phyloP scores from a whole-genome alignment of 2,888 invertebrate genomes.

The Scrobipalpa costella region DNA sequence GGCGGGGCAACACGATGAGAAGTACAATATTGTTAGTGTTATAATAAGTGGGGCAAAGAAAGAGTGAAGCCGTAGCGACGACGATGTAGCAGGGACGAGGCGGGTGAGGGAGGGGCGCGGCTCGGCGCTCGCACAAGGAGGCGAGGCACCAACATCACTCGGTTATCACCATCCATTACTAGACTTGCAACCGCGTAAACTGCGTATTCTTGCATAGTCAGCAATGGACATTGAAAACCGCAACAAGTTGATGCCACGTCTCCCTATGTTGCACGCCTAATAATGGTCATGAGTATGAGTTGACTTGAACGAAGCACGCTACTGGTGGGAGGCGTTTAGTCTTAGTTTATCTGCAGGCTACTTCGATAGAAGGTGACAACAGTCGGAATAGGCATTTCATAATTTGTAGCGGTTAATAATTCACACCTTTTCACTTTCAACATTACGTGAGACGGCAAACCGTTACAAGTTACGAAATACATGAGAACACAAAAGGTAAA shows the following conservation, averaged over 20 bases:
- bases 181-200: not conserved
- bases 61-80: not conserved
- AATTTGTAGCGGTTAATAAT: conserved; percentile 43
- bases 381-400: conserved; percentile 24
- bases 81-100: not conserved
- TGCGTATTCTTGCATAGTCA: not conserved
- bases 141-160: not conserved
- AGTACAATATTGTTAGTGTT: conserved; percentile 75
- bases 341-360: conserved; percentile 1
- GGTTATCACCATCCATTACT: not conserved
- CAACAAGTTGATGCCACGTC: not conserved
- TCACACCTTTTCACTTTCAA: conserved; percentile 13
- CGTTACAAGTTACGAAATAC: conserved; percentile 47
- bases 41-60: not conserved
- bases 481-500: conserved; percentile 33
- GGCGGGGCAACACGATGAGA: conserved; percentile 55
- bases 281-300: conserved; percentile 1
- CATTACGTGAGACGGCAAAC: conserved; percentile 26
- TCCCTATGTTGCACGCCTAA: not conserved
- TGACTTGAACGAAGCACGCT: not conserved
- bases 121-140: not conserved
- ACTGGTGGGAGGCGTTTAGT: conserved; percentile 10
- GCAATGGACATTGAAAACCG: not conserved
- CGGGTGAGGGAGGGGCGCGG: not conserved
- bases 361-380: not conserved